Evolutionary conservation across 2,113 vertebrate species (phyloP), one percentile per base, ranked within the genome.

Genomic region (Callaeas wilsoni): DNA sequence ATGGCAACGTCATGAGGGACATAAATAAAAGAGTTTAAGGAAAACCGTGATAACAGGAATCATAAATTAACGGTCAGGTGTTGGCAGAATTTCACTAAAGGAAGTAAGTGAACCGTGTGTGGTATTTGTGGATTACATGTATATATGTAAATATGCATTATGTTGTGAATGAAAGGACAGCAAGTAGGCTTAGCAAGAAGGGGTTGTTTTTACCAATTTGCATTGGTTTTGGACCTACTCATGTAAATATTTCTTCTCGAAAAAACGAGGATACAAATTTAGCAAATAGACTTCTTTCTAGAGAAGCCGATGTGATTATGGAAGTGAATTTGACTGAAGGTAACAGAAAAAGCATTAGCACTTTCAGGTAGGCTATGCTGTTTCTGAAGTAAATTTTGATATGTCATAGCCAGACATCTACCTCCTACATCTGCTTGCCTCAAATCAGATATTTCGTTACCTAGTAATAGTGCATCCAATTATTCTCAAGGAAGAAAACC

Each of bases 391-490:
- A 39, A 64, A 73, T 65, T 71, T 86, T 78, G 56, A 32, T 37
- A 12, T 89, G 84, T 95, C 76, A 9, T 53, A 93, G 69, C n/a
- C 33, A 82, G 79, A 71, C 86, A 89, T 93, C 88, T 87, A 81
- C 29, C 25, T 95, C n/a, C 64, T 88, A n/a, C 80, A 92, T 79
- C 83, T 94, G 88, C 81, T 94, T 89, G n/a, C 73, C 32, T 89
- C 62, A 81, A 68, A 94, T 92, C 92, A 95, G 90, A 70, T 94
- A 94, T 87, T 93, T 93, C 8, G 15, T 93, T 93, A 74, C 84
- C 94, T 84, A 89, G 76, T 89, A 95, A 87, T 81, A 89, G 50
- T 82, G n/a, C 44, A 69, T 78, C 52, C 85, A 81, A 35, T 79
- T 89, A 79, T 94, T 93, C 33, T 90, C 32, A 60, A 87, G 52